phyloP scores from a whole-genome alignment of 2,888 invertebrate species.

The Hirtodrosophila confusa region DNA sequence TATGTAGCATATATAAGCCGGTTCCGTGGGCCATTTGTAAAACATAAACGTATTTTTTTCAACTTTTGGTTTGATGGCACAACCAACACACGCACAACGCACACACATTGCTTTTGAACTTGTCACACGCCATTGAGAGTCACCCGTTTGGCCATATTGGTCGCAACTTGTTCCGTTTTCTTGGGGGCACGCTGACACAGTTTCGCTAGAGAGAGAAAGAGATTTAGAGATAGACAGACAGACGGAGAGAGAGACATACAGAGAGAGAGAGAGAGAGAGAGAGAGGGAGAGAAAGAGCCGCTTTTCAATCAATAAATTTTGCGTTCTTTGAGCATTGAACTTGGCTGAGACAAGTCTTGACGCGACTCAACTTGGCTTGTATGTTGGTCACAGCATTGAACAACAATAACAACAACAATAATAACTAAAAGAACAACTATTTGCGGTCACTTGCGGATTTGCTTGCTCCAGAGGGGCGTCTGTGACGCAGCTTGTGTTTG shows the following conservation, averaged over 20 bases:
- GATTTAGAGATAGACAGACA: slow-evolving; percentile 1
- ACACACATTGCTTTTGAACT: slow-evolving; percentile 58
- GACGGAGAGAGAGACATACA: not conserved
- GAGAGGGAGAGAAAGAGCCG: slow-evolving; percentile 6
- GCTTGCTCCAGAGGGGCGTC: slow-evolving; percentile 43
- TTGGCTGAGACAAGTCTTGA: slow-evolving; percentile 36
- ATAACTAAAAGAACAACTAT: too few species aligned
- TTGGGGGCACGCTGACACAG: slow-evolving; percentile 71
- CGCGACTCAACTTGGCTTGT: slow-evolving; percentile 13
- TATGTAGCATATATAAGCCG: slow-evolving; percentile 42
- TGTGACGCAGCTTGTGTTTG: slow-evolving; percentile 19
- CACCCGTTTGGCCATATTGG: slow-evolving; percentile 64
- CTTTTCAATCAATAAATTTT: slow-evolving; percentile 66
- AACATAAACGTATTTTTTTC: slow-evolving; percentile 35
- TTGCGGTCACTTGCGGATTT: slow-evolving; percentile 54
- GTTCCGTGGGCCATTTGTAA: slow-evolving; percentile 66
- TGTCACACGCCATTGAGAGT: slow-evolving; percentile 71
- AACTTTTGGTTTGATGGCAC: slow-evolving; percentile 42
- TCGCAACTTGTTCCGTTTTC: slow-evolving; percentile 70
- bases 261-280: not conserved
- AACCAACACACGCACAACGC: slow-evolving; percentile 3
- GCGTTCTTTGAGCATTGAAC: slow-evolving; percentile 46
- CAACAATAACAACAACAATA: too few species aligned
- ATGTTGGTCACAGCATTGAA: slow-evolving; percentile 36
- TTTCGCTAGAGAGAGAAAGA: slow-evolving; percentile 40